Evolutionary conservation across 2,888 invertebrate species (phyloP), one percentile per base, ranked within the genome.

Genomic region (Tanypteryx hageni): DNA sequence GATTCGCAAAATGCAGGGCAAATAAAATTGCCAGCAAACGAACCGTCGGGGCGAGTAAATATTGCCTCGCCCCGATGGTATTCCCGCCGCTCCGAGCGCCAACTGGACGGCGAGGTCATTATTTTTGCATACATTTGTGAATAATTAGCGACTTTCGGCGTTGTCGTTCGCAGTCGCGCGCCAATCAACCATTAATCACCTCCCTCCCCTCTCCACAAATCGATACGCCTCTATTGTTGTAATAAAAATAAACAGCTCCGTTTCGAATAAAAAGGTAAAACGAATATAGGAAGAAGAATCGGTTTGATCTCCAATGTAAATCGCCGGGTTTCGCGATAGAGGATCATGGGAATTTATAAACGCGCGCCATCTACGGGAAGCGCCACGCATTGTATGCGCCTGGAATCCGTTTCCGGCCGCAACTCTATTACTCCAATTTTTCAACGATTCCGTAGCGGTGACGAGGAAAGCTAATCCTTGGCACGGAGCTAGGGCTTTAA

Each of bases 151-250:
- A 76, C 22, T 76, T 76, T 27, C 22, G 76, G 76, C 76, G 76
- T 76, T 27, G 16, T 76, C 13, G 76, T 76, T 76, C 22, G 76
- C 27, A 68, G 68, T 68, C 68, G 68, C 10, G 76, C 76, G 76
- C 76, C 76, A 76, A 76, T 76, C 76, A 76, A 76, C 76, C n/a
- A 76, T 76, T 76, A 76, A 76, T 76, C 76, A 27, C 76, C 44
- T 44, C 44, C 76, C 22, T 22, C 9, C 76, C 76, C 11, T 13
- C 22, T 13, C 22, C 27, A 27, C 76, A 22, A 76, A 76, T 22
- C 76, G 76, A 76, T 76, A 22, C 16, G 76, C 11, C 22, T 27
- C 76, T 27, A 27, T 27, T 27, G 76, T 76, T 76, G 22, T 27
- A 13, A 27, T 27, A 76, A 76, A 76, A 76, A n/a, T n/a, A 27